phyloP scores from a whole-genome alignment of 2,113 vertebrate genomes.

The Vanacampus margaritifer region DNA sequence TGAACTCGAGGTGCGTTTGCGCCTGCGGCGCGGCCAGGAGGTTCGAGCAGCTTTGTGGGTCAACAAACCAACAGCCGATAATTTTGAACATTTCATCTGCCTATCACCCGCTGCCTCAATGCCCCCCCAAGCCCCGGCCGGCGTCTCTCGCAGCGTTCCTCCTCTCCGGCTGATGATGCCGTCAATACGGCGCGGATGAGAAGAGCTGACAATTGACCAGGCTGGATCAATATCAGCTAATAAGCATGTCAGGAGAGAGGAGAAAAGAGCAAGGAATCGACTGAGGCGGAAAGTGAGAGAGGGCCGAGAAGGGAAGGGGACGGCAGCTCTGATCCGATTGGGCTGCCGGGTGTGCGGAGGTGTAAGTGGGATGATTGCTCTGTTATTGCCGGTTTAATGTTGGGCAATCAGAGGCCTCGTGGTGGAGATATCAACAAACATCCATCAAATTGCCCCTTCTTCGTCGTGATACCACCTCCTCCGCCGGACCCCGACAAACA shows the following conservation, averaged over 20 bases:
- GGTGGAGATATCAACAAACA: conserved; percentile 99
- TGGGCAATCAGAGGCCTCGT: conserved; percentile 99
- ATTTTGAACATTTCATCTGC: conserved; percentile 98
- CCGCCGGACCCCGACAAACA: conserved; percentile 84
- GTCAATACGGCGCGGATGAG: conserved; percentile 98
- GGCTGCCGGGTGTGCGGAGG: conserved; percentile 89
- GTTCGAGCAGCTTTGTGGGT: conserved; percentile 83
- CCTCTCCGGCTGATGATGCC: conserved; percentile 90
- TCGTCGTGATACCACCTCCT: conserved; percentile 93
- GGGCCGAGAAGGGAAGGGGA: conserved; percentile 70
- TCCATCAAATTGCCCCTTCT: conserved; percentile 96
- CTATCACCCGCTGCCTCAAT: conserved; percentile 71
- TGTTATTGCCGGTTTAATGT: conserved; percentile 99
- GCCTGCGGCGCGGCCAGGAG: conserved; percentile 53
- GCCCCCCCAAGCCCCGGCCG: conserved; percentile 14
- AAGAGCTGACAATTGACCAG: conserved; percentile 98
- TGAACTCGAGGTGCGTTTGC: background rate
- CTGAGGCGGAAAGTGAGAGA: conserved; percentile 60
- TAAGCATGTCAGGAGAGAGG: conserved; percentile 91
- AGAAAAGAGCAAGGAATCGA: conserved; percentile 76
- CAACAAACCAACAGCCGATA: conserved; percentile 96
- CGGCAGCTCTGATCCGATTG: conserved; percentile 95
- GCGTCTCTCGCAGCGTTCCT: conserved; percentile 29
- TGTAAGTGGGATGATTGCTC: conserved; percentile 99
- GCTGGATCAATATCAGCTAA: conserved; percentile 98